These are phyloP conservation scores for Spisula subtruncata DNA, from an alignment of 2,888 invertebrate genomes.

Conservation along the genomic window DNA sequence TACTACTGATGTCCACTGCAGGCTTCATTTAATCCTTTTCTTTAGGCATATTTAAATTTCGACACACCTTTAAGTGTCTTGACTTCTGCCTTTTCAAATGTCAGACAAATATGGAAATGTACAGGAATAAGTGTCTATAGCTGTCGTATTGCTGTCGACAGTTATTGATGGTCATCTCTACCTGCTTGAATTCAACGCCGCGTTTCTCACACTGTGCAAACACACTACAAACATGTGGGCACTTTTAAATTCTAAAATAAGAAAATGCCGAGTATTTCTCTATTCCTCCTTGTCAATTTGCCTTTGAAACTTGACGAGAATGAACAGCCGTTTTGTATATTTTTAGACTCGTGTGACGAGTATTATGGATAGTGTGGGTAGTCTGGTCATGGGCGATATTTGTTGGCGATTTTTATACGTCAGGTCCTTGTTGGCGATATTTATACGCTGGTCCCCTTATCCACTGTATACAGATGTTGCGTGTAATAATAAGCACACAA, in stretches of 20 bases:
- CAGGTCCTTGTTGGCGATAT: too few relatives aligned
- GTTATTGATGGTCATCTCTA: slow-evolving; percentile 53
- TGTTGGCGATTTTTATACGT: too few relatives aligned
- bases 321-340: background rate
- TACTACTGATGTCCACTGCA: slow-evolving; percentile 63
- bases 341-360: background rate
- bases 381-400: too few relatives aligned
- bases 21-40: slow-evolving; percentile 66
- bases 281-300: background rate
- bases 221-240: slow-evolving; percentile 38
- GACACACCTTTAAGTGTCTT: slow-evolving; percentile 53
- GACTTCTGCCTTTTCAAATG: slow-evolving; percentile 51
- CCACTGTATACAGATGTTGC: background rate
- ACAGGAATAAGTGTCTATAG: slow-evolving; percentile 61
- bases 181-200: slow-evolving; percentile 39
- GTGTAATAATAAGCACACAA: background rate
- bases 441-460: too few relatives aligned
- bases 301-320: background rate
- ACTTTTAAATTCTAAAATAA: slow-evolving; percentile 12
- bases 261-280: background rate
- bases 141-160: slow-evolving; percentile 59
- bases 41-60: slow-evolving; percentile 64
- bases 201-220: slow-evolving; percentile 48
- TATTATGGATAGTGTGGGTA: background rate
- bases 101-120: slow-evolving; percentile 61